Evolutionary conservation across 2,888 invertebrate species (phyloP), one percentile per base, ranked within the genome.

Genomic region (Agrotis clavis): DNA sequence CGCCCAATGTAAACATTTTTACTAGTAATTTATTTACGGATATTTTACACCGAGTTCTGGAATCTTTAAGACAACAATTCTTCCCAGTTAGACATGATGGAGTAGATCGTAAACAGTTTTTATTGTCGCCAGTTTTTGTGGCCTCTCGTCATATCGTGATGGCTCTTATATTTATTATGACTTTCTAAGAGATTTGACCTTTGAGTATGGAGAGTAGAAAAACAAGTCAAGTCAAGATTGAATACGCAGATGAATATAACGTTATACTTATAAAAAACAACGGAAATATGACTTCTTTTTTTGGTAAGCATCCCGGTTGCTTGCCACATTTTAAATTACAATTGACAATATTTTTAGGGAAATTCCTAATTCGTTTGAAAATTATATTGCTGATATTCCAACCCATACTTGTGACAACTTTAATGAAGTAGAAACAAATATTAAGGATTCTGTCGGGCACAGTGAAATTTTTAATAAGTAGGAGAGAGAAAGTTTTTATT

Each of bases 91-190:
- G 85, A 89, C 86, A 88, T 90, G 91, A 91, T 90, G 87, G 86
- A 87, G 79, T 64, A 54, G 79, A 75, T 90, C 91, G 88, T 93
- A 93, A 93, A 92, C 79, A 76, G 86, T 87, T 92, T 91, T 93
- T 90, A 89, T 82, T 84, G 87, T 85, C 81, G 50, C 73, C 80
- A 71, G 69, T 76, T 89, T 89, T 87, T 87, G 87, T 87, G 79
- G 85, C 84, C 77, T 83, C 79, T 85, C 81, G 84, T 85, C 86
- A 82, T 85, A 87, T 80, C 54, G 77, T 57, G 64, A 82, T 79
- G 67, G 60, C 78, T 81, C 81, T 82, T 84, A 87, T 75, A 77
- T 81, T 83, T 81, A 72, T 87, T 86, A 89, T 87, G 65, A 74
- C 68, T 78, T 84, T 81, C 81, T 82, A 74, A 83, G 74, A 83